Evolutionary conservation across 2,113 vertebrate species (phyloP), one percentile per base, ranked within the genome.

Genomic region (Cairina moschata): DNA sequence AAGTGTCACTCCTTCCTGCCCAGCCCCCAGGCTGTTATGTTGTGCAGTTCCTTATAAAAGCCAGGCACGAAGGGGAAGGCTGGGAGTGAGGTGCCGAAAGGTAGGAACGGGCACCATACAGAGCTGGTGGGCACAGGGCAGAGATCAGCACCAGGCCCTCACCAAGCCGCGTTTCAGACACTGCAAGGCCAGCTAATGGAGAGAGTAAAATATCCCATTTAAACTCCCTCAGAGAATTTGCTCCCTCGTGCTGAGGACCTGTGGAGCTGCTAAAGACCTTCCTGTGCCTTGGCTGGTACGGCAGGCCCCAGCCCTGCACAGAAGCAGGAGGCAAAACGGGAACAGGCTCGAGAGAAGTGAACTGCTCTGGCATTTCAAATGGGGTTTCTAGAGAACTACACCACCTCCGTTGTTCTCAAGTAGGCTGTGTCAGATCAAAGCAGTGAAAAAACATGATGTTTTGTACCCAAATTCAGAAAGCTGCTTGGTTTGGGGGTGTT

Each of bases 1-100:
- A 94, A 96, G 77, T 95, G 94, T 95, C 91, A 93, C 87, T 77
- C 91, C 73, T 92, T 95, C 96, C 93, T 94, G 93, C 86, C 90
- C 9, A 3, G 59, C 83, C 79, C 92, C 90, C 79, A 75, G 72
- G 83, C 66, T 67, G 74, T 68, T 73, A 4, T 58, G 83, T 36
- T 88, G 65, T 69, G 26, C 8, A 65, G 79, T 23, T 94, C 81
- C 63, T 62, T 84, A 73, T 44, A 82, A 91, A 95, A 82, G 65
- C 58, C 74, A 58, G 65, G 44, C 5, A 0, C 4, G 69, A 77
- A 60, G 32, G 22, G 31, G 75, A 74, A 21, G 62, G 54, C 60
- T 75, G 62, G 55, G 38, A 88, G 44, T 2, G 2, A 80, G 81
- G 76, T 1, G 2, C 31, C 2, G 7, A 66, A 60, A 66, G 1